Evolutionary conservation across 2,797 vertebrate species (phyloP).

Genomic region (Tokudaia muenninki): DNA sequence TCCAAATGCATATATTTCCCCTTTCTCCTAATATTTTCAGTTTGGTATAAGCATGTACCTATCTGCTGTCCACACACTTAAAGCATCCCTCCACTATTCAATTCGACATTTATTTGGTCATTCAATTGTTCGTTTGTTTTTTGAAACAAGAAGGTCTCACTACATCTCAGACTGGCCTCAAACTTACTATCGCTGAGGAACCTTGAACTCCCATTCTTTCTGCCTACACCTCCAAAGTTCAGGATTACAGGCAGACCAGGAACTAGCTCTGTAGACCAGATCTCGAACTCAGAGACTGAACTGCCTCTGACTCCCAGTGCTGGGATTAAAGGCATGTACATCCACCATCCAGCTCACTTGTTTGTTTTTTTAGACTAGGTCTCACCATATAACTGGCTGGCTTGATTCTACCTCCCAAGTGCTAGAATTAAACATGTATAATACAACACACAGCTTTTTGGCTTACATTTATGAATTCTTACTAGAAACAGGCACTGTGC

Average conservation of each 20-base stretch:
- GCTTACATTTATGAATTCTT: slow-evolving; percentile 32
- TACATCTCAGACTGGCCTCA: neutral
- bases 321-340: neutral
- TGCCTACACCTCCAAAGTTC: neutral
- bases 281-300: neutral
- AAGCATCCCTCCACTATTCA: slow-evolving; percentile 48
- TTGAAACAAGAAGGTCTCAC: neutral
- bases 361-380: neutral
- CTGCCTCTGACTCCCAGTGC: neutral
- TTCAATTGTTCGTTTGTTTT: neutral
- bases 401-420: neutral
- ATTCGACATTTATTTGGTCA: neutral
- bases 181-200: neutral
- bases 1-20: neutral
- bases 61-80: neutral
- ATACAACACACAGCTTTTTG: neutral
- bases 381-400: neutral
- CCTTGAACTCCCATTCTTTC: neutral
- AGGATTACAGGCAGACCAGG: neutral
- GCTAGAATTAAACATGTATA: neutral
- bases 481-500: neutral
- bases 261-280: neutral
- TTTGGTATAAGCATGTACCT: slow-evolving; percentile 16
- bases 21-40: slow-evolving; percentile 45
- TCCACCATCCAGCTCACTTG: neutral